A percentile compares a stretch with the other conserved stretches of the same genome.
Evolutionary conservation across 2,113 vertebrate species (phyloP).

Genomic region (Tor tambroides): DNA sequence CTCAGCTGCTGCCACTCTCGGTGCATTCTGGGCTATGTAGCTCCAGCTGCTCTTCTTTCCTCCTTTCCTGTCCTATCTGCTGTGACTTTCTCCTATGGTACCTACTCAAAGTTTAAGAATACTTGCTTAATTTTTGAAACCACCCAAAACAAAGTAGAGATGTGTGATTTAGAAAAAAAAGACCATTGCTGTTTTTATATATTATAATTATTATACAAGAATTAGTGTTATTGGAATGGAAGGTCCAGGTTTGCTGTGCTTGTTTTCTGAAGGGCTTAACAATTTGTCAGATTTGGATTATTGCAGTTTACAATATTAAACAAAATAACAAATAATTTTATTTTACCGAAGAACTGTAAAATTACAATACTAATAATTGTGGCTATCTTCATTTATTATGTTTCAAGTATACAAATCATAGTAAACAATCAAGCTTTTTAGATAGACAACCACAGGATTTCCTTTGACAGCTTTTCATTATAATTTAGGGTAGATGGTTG

Average conservation of each 20-base stretch:
- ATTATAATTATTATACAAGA: no score
- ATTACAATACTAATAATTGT: background rate
- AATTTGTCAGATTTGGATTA: background rate
- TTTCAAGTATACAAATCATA: background rate
- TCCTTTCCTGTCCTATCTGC: conserved; percentile 50
- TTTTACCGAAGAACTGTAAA: background rate
- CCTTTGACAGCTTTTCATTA: background rate
- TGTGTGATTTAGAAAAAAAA: no score
- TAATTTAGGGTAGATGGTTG: background rate
- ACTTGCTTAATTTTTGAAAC: background rate
- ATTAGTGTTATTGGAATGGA: background rate
- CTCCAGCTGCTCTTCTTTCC: conserved; percentile 64
- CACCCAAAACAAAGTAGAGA: no score
- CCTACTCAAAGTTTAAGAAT: conserved; percentile 51
- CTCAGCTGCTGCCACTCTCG: conserved; percentile 60
- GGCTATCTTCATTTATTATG: background rate
- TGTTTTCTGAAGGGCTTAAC: background rate
- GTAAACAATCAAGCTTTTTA: background rate
- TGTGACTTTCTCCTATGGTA: conserved; percentile 51
- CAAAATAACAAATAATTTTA: background rate
- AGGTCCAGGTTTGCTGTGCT: background rate
- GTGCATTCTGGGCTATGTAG: conserved; percentile 63
- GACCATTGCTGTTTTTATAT: no score
- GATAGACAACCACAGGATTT: background rate
- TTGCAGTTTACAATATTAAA: background rate